Evolutionary conservation across 2,113 vertebrate genomes (phyloP), one percentile per base, ranked within the genome.

Genomic region (Xenopus laevis): DNA sequence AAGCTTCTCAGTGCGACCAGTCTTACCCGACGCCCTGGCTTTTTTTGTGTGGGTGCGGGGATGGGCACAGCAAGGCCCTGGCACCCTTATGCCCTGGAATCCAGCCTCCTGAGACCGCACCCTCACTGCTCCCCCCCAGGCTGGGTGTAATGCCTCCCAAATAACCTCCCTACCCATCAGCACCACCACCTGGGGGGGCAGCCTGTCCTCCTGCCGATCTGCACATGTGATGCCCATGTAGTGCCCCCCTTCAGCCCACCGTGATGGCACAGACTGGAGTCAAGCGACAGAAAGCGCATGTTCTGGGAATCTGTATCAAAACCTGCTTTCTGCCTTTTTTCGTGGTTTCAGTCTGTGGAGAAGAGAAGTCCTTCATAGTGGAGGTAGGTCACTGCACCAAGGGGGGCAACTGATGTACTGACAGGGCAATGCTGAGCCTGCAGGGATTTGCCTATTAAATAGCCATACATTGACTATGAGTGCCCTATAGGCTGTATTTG

Each of bases 321-420:
- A 69, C 73, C 27, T 69, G 66, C 17, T 61, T 68, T 23, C 17
- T 69, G 23, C 66, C 68, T 1, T 63, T 55, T 46, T 45, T 60
- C 7, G 30, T 76, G 8, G 27, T 63, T 0, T 57, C 73, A 0
- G 66, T 76, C 1, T 50, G 47, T 17, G 73, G 73, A 12, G 73
- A 76, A 20, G 73, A 76, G 66, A 69, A 63, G 73, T 63, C 73
- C 66, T 76, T 76, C 73, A 76, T 76, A n/a, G 73, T 69, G 16
- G 66, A 69, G 73, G 73, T 76, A 76, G 66, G 66, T 76, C 66
- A 69, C 10, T 30, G 52, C 58, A 60, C 21, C 18, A 27, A 60
- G 58, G 18, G 10, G 58, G 58, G 21, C 4, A 12, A 10, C 10
- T 4, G 58, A 13, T 11, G 58, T 7, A 40, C 33, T 4, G 23